Conservation (phyloP, 2,113 vertebrate genomes). For the Anser cygnoides region DNA sequence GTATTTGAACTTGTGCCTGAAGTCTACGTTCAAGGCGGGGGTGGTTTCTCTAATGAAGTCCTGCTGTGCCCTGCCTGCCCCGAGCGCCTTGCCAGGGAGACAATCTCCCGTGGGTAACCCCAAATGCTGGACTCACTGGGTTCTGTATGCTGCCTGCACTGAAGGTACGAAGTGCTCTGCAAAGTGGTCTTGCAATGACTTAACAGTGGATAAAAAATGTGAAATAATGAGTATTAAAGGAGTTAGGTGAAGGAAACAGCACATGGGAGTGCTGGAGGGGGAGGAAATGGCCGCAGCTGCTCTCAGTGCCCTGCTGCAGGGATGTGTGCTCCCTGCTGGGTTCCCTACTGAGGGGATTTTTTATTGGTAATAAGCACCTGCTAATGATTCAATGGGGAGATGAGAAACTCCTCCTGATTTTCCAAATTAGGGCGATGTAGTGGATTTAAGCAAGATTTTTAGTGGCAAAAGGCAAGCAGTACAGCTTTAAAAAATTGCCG, state of each 20-base stretch:
- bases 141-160: not conserved
- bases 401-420: not conserved
- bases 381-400: not conserved
- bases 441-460: not conserved
- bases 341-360: not conserved
- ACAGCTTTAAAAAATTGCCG: not conserved
- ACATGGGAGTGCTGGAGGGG: not conserved
- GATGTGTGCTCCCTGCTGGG: rapidly evolving
- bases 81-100: not conserved
- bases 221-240: not conserved
- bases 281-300: not conserved
- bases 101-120: not conserved
- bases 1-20: not conserved
- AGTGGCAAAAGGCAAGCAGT: not conserved
- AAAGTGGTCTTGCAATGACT: rapidly evolving
- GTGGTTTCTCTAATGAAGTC: not conserved
- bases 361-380: not conserved
- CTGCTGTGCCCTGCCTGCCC: not conserved
- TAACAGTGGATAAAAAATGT: not conserved
- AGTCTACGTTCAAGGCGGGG: not conserved
- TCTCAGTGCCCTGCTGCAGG: not conserved
- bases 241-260: not conserved
- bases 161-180: not conserved
- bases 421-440: not conserved
- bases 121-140: not conserved